A percentile compares a stretch with the other conserved stretches of the same genome.
phyloP scores from a whole-genome alignment of 2,888 invertebrate species.

The Pyrocoelia pectoralis region DNA sequence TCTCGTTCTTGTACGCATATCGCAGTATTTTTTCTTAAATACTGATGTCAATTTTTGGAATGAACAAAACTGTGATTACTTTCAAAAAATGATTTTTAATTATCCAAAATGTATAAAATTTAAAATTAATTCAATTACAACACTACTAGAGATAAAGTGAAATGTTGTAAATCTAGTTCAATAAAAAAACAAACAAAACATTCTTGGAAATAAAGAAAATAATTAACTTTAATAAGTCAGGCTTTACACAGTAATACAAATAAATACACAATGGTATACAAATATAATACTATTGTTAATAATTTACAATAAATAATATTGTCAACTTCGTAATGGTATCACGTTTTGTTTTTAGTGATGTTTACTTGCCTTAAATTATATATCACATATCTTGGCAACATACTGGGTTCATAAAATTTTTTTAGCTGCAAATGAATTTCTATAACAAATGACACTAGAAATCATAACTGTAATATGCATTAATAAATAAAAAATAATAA shows the following conservation, averaged over 20 bases:
- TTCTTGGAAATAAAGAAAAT: slow-evolving; percentile 11
- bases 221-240: slow-evolving; percentile 33
- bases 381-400: slow-evolving; percentile 59
- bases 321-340: slow-evolving; percentile 47
- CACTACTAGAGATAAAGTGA: no score
- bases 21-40: no score
- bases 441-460: background rate
- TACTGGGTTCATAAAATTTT: slow-evolving; percentile 30
- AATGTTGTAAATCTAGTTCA: no score
- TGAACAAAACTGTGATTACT: no score
- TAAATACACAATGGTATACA: slow-evolving; percentile 37
- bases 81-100: no score
- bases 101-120: no score
- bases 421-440: slow-evolving; percentile 11
- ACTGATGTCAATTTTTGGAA: no score
- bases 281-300: slow-evolving; percentile 44
- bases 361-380: slow-evolving; percentile 47
- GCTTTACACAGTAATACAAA: slow-evolving; percentile 32
- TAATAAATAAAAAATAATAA: background rate
- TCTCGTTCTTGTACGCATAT: no score
- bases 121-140: no score
- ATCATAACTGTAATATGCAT: background rate
- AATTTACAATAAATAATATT: slow-evolving; percentile 54
- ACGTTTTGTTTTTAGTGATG: slow-evolving; percentile 43
- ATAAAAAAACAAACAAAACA: background rate